A percentile compares a stretch with the other conserved stretches of the same genome.
These are phyloP conservation scores for Sarotherodon lohbergeri DNA, from an alignment of 2,113 vertebrate species.

Conservation along the genomic window DNA sequence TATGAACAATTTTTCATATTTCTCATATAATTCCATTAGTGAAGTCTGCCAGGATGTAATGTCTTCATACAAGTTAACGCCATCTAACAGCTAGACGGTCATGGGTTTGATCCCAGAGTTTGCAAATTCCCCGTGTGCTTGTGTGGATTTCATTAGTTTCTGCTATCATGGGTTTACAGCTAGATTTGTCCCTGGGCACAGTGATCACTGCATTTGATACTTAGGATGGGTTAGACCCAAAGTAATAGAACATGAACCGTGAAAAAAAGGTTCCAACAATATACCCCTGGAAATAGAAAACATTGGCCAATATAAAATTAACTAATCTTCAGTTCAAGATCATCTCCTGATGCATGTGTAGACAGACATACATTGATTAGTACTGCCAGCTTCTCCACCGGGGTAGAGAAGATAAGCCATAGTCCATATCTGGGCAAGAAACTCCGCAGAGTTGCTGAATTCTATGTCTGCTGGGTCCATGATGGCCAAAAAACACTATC, in stretches of 20 bases:
- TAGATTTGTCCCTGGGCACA: background rate
- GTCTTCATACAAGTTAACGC: background rate
- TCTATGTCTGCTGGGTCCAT: background rate
- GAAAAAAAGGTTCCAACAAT: background rate
- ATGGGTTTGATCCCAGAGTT: background rate
- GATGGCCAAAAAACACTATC: background rate
- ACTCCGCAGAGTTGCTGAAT: background rate
- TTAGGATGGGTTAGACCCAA: background rate
- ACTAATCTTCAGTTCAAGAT: background rate
- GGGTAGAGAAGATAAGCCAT: background rate
- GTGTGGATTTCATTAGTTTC: background rate
- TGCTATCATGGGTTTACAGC: background rate
- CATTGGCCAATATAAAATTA: background rate
- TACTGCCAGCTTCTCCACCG: background rate
- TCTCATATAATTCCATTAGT: background rate
- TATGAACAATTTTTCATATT: background rate
- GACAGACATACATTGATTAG: background rate
- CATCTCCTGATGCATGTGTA: background rate
- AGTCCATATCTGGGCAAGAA: background rate
- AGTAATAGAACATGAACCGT: background rate
- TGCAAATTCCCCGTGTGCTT: background rate
- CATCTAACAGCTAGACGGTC: no score
- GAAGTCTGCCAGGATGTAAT: background rate
- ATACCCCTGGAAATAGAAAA: background rate
- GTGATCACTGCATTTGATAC: background rate